These are phyloP conservation scores for Eilema griseolum DNA, from an alignment of 2,888 invertebrate genomes.

Conservation along the genomic window DNA sequence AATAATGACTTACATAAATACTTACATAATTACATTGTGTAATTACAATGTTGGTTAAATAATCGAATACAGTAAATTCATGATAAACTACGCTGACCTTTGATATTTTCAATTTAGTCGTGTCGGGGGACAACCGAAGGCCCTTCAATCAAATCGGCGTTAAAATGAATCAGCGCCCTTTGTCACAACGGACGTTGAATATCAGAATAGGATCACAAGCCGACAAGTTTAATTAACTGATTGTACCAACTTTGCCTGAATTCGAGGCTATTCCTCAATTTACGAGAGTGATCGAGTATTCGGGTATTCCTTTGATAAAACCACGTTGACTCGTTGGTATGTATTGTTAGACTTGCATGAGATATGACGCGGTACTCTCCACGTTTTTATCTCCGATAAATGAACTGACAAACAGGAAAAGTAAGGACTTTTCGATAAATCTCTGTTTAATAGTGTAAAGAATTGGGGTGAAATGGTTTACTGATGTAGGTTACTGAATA, in stretches of 20 bases:
- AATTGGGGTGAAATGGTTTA: too few relatives aligned
- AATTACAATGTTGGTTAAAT: background rate
- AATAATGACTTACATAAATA: too few relatives aligned
- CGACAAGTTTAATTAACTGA: constrained; percentile 53
- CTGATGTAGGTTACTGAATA: too few relatives aligned
- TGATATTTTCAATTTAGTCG: constrained; percentile 21
- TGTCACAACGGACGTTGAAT: constrained; percentile 39
- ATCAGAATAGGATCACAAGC: constrained; percentile 46
- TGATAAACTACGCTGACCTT: constrained; percentile 11
- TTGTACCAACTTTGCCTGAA: constrained; percentile 33
- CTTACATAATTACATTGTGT: too few relatives aligned
- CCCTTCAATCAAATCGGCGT: constrained; percentile 30
- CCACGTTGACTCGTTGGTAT: background rate
- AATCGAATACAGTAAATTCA: background rate
- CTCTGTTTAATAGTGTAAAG: too few relatives aligned
- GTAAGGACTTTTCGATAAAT: background rate
- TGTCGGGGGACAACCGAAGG: constrained; percentile 19
- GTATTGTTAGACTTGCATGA: background rate
- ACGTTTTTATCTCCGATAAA: background rate
- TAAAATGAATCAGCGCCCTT: constrained; percentile 42
- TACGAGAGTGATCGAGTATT: constrained; percentile 38
- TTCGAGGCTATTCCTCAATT: constrained; percentile 32
- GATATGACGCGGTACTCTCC: background rate
- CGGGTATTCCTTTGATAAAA: constrained; percentile 21
- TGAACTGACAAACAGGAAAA: background rate